Evolutionary conservation across 2,888 invertebrate genomes (phyloP), one percentile per base, ranked within the genome.

Genomic region (Trissolcus japonicus): DNA sequence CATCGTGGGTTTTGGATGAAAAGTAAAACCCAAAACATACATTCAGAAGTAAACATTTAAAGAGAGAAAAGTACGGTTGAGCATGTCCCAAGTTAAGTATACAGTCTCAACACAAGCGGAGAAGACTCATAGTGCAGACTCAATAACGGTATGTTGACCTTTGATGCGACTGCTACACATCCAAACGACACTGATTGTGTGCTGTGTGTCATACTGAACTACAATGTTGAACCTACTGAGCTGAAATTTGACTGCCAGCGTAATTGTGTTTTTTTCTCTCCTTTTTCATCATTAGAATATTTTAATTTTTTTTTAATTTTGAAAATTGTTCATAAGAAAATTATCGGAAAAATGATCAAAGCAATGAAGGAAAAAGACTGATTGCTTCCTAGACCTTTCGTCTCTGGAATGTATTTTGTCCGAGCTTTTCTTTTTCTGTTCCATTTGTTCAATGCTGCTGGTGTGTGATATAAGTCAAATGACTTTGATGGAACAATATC

Each of bases 101-200:
- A 51, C 4, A n/a, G 29, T 57, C 17, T 53, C 17, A 25, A 35
- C 35, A 35, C 35, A 35, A 35, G 35, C 35, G 11, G 11, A 35
- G 35, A 35, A 35, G 76, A 76, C 59, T 61, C 46, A 55, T 67
- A 35, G 55, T 40, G 46, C 68, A 60, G 65, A 75, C 76, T 80
- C 66, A 65, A 76, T 84, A 84, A 84, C 83, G 81, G 83, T 83
- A 83, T 81, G 80, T 82, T 80, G 82, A 82, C 82, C 84, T 83
- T 81, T 80, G 79, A 79, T 79, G 79, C 77, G 76, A 67, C 76
- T 62, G 62, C 74, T 74, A 74, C 57, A 74, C 67, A 74, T 67
- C 57, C 48, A 73, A 35, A 35, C 60, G 66, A 72, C 61, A 67
- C 48, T 66, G 54, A 67, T 61, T 74, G 61, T 67, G 35, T 35